phyloP scores from a whole-genome alignment of 2,797 vertebrate genomes.

The Selene dorsalis region DNA sequence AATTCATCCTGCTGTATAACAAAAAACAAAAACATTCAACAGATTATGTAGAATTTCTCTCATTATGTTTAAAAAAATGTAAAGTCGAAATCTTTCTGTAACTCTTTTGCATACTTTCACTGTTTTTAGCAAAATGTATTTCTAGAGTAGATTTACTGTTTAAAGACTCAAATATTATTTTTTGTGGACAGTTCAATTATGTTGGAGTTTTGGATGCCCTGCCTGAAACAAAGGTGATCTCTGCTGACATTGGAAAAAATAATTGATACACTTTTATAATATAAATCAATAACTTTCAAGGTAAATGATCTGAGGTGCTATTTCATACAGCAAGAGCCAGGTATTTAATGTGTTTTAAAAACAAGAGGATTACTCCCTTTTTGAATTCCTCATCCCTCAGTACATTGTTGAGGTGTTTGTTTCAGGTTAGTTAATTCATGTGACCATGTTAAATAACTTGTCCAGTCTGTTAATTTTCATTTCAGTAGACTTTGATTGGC shows the following conservation, averaged over 20 bases:
- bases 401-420: neutral
- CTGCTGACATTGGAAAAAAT: neutral
- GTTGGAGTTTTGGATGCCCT: neutral
- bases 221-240: neutral
- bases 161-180: neutral
- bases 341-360: neutral
- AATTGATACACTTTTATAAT: neutral
- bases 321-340: conserved; percentile 3
- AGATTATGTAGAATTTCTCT: neutral
- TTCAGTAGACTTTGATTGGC: neutral
- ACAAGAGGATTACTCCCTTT: neutral
- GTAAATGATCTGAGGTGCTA: conserved; percentile 1
- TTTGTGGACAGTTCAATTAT: neutral
- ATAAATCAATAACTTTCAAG: conserved; percentile 13
- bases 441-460: neutral
- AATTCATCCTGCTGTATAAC: conserved; percentile 1
- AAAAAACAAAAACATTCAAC: neutral
- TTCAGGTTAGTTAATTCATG: conserved; percentile 3
- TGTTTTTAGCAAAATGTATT: neutral
- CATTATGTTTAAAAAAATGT: neutral
- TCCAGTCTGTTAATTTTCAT: conserved; percentile 7
- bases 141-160: neutral
- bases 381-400: neutral
- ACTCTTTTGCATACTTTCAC: neutral
- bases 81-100: neutral